Conservation (phyloP, 1,140 invertebrate species). For the Drosophila subobscura region DNA sequence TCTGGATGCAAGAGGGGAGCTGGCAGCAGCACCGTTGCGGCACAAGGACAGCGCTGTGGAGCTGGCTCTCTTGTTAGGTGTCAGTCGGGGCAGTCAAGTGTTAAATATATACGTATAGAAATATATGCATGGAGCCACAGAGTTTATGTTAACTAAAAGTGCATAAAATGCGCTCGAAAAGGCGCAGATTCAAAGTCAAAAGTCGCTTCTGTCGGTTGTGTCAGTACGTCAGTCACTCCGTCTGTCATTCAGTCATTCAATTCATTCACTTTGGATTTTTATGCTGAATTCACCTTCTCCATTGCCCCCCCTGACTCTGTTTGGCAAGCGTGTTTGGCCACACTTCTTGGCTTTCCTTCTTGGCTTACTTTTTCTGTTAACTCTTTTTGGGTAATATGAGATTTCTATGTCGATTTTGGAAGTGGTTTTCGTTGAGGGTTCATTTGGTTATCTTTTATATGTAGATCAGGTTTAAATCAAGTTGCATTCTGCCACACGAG, state of each 20-base stretch:
- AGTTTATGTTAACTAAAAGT: conserved; percentile 81
- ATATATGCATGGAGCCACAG: conserved; percentile 20
- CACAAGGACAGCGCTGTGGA: too few relatives aligned
- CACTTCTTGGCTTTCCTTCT: not conserved
- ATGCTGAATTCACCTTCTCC: conserved; percentile 54
- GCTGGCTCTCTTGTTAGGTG: conserved; percentile 67
- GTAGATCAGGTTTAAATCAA: not conserved
- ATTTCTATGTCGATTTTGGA: conserved; percentile 28
- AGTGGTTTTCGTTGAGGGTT: conserved; percentile 18
- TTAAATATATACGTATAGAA: conserved; percentile 67
- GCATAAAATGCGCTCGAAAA: conserved; percentile 71
- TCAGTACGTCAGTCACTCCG: conserved; percentile 48
- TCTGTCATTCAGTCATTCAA: conserved; percentile 44
- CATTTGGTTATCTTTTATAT: conserved; percentile 5
- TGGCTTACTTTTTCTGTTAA: conserved; percentile 46
- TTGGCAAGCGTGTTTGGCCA: conserved; percentile 7
- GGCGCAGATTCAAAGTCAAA: conserved; percentile 34
- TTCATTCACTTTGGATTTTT: conserved; percentile 51
- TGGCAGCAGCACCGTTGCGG: conserved; percentile 11
- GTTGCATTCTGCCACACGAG: too few relatives aligned
- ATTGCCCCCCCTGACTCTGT: not conserved
- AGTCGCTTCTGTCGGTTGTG: conserved; percentile 30
- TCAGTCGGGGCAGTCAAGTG: conserved; percentile 75
- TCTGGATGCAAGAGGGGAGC: conserved; percentile 13
- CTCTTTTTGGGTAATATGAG: conserved; percentile 37